These are phyloP conservation scores for Aulostomus chinensis DNA, from an alignment of 2,797 vertebrate species.

Conservation along the genomic window DNA sequence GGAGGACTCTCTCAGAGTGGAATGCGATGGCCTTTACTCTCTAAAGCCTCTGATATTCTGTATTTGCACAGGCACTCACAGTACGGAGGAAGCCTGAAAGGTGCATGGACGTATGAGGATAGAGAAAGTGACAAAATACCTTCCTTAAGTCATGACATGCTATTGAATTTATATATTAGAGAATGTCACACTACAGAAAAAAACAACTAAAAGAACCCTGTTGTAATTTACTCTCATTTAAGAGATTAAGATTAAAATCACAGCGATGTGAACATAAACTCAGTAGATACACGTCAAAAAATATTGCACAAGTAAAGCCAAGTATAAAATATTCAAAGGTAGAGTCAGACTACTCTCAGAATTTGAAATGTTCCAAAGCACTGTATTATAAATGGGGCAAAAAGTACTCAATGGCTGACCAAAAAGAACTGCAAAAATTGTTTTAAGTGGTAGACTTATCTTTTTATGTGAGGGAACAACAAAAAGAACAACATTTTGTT, in stretches of 20 bases:
- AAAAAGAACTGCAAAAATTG: not conserved
- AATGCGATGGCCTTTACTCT: constrained; percentile 52
- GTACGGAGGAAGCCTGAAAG: constrained; percentile 13
- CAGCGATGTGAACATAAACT: too few species aligned
- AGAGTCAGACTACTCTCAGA: not conserved
- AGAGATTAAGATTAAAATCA: too few species aligned
- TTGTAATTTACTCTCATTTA: too few species aligned
- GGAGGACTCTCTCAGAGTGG: constrained; percentile 30
- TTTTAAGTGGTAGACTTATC: too few species aligned
- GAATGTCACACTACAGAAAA: not conserved
- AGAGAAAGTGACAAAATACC: constrained; percentile 2
- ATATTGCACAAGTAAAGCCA: not conserved
- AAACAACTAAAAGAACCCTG: not conserved
- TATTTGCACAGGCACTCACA: constrained; percentile 37
- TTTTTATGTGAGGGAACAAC: too few species aligned
- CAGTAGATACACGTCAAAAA: too few species aligned
- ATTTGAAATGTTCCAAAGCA: too few species aligned
- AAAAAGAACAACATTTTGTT: too few species aligned
- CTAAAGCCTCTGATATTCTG: constrained; percentile 51
- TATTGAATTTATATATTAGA: not conserved
- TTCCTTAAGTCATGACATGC: not conserved
- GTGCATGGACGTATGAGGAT: not conserved
- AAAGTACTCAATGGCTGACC: not conserved
- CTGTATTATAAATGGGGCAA: not conserved
- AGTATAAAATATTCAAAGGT: not conserved